These are phyloP conservation scores for Drosophila yooni DNA, from an alignment of 2,888 invertebrate species.

Conservation along the genomic window DNA sequence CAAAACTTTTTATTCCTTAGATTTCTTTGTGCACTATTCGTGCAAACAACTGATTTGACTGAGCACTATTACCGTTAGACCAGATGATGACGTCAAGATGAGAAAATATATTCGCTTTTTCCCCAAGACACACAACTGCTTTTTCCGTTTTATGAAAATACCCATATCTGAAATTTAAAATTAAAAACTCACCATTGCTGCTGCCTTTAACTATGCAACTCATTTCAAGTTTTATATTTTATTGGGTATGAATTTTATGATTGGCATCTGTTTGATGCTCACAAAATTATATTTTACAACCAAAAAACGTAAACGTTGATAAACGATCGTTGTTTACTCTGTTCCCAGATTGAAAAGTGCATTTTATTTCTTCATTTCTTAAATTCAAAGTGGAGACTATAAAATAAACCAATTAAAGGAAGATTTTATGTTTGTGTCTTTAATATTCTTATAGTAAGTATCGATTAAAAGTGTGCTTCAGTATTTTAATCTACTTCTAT, in stretches of 20 bases:
- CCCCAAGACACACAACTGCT: slow-evolving; percentile 22
- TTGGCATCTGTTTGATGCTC: background rate
- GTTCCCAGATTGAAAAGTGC: background rate
- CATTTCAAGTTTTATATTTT: background rate
- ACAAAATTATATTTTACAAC: background rate
- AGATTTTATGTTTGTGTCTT: background rate
- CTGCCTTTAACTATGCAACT: background rate
- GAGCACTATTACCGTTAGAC: slow-evolving; percentile 41
- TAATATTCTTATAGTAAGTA: background rate
- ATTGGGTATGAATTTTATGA: background rate
- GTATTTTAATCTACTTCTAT: background rate
- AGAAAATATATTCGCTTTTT: slow-evolving; percentile 36
- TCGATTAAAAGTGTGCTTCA: background rate
- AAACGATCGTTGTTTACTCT: background rate
- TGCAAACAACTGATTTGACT: slow-evolving; percentile 79
- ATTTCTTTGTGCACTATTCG: slow-evolving; percentile 59
- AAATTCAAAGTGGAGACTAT: background rate
- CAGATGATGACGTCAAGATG: slow-evolving; percentile 16
- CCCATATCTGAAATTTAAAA: slow-evolving; percentile 29
- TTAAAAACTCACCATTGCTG: slow-evolving; percentile 27
- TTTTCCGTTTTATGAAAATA: slow-evolving; percentile 37
- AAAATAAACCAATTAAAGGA: background rate
- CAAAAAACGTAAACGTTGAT: background rate
- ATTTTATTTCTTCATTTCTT: background rate
- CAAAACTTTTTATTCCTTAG: slow-evolving; percentile 65